phyloP scores from a whole-genome alignment of 92 coral and sea anemone species.

The Phenganax subtilis region DNA sequence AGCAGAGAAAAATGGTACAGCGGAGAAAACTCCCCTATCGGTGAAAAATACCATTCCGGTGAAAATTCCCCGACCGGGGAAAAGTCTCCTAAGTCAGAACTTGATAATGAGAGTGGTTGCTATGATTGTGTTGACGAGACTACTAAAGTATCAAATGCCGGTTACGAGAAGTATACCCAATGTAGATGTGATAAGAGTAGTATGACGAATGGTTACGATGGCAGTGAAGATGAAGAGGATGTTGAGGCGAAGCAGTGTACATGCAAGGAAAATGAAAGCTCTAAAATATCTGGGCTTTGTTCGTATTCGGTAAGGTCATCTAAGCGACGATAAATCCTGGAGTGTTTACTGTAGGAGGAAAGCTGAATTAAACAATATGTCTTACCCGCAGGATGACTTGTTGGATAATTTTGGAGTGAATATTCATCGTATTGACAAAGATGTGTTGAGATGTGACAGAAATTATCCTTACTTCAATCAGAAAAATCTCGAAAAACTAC shows the following conservation, averaged over 20 bases:
- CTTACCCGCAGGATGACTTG: constrained; percentile 56
- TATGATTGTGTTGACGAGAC: constrained; percentile 79
- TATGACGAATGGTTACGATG: constrained; percentile 61
- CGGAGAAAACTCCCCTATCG: neutral
- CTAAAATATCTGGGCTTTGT: constrained; percentile 54
- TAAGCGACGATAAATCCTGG: neutral
- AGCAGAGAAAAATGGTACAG: too few relatives aligned
- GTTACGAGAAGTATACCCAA: constrained; percentile 42
- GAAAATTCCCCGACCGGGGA: constrained; percentile 34
- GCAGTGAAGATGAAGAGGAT: constrained; percentile 39
- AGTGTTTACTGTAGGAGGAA: neutral
- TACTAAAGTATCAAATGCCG: constrained; percentile 50
- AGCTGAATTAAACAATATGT: neutral
- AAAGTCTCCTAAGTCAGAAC: constrained; percentile 57
- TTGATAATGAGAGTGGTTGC: constrained; percentile 78
- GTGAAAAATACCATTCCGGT: constrained; percentile 52
- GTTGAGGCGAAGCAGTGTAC: constrained; percentile 47
- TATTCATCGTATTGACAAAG: constrained; percentile 97
- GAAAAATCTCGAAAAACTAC: constrained; percentile 76
- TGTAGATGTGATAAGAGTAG: constrained; percentile 26
- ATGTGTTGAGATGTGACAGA: constrained; percentile 87
- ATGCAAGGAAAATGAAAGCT: constrained; percentile 59
- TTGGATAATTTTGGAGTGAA: constrained; percentile 85
- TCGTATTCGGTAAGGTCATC: constrained; percentile 60
- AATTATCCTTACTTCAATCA: constrained; percentile 81